phyloP scores from a whole-genome alignment of 2,113 vertebrate species.

The Pyxicephalus adspersus region DNA sequence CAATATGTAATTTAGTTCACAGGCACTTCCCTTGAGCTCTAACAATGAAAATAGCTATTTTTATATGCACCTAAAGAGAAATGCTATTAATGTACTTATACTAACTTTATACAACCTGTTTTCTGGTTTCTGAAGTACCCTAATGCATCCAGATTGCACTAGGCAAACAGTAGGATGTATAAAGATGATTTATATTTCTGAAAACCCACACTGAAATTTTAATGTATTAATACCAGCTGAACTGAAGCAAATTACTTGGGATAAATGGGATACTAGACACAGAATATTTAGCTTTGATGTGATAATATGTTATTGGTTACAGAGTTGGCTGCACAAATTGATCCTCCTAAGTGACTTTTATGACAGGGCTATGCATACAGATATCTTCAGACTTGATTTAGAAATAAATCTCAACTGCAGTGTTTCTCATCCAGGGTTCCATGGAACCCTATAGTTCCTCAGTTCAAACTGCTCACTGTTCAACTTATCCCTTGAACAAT shows the following conservation, averaged over 20 bases:
- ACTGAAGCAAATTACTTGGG: conserved; percentile 5
- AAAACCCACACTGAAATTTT: not conserved
- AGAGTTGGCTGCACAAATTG: not conserved
- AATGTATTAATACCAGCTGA: conserved; percentile 5
- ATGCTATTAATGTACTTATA: conserved; percentile 31
- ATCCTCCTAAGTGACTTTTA: not conserved
- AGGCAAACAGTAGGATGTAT: not conserved
- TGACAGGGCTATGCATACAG: too few relatives aligned
- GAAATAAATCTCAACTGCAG: too few relatives aligned
- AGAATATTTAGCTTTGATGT: not conserved
- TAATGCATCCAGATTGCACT: conserved; percentile 10
- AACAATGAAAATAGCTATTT: conserved; percentile 40
- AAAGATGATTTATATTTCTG: not conserved
- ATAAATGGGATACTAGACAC: conserved; percentile 11
- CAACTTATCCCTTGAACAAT: too few relatives aligned
- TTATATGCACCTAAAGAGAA: conserved; percentile 30
- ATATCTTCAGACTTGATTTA: too few relatives aligned
- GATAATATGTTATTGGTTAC: not conserved
- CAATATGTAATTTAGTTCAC: conserved; percentile 18
- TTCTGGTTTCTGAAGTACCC: conserved; percentile 14
- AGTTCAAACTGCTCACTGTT: too few relatives aligned
- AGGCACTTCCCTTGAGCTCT: conserved; percentile 8
- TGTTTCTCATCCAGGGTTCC: too few relatives aligned
- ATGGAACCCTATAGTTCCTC: too few relatives aligned
- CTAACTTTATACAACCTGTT: conserved; percentile 1